Evolutionary conservation across 2,888 invertebrate genomes (phyloP).

Genomic region (Athalia rosae): DNA sequence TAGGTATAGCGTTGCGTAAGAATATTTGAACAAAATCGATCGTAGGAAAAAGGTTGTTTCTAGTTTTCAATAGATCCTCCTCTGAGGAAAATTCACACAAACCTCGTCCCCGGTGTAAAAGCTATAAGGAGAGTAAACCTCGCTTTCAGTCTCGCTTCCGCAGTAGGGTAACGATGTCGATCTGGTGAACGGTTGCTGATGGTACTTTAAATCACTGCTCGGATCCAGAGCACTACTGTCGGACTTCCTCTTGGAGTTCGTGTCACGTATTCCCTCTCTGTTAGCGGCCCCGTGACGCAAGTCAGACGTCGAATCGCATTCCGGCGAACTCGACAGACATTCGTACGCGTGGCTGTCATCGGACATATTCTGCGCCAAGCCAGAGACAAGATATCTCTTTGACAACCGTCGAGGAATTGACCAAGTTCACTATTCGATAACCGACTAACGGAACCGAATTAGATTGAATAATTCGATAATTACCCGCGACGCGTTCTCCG

Average conservation of each 20-base stretch:
- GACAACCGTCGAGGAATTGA: background rate
- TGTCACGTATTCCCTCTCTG: conserved; percentile 69
- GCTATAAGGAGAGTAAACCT: conserved; percentile 88
- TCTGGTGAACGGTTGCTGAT: conserved; percentile 76
- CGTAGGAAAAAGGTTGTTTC: background rate
- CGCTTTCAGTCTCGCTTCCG: conserved; percentile 89
- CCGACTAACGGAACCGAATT: background rate
- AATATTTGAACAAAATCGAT: background rate
- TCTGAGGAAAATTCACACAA: background rate
- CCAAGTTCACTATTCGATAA: background rate
- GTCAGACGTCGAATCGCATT: conserved; percentile 79
- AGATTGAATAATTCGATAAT: conserved; percentile 7
- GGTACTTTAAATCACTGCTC: conserved; percentile 78
- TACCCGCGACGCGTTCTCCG: conserved; percentile 65
- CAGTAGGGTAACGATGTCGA: conserved; percentile 86
- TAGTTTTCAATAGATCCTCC: background rate
- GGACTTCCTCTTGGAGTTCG: conserved; percentile 73
- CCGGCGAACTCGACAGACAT: conserved; percentile 81
- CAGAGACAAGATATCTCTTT: no score
- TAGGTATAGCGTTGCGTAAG: no score
- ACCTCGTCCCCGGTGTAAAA: conserved; percentile 81
- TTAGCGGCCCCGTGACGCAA: conserved; percentile 66
- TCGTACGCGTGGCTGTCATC: conserved; percentile 79
- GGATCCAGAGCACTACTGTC: conserved; percentile 75
- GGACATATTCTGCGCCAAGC: conserved; percentile 60